Evolutionary conservation across 2,113 vertebrate species (phyloP).

Genomic region (Pollachius pollachius): DNA sequence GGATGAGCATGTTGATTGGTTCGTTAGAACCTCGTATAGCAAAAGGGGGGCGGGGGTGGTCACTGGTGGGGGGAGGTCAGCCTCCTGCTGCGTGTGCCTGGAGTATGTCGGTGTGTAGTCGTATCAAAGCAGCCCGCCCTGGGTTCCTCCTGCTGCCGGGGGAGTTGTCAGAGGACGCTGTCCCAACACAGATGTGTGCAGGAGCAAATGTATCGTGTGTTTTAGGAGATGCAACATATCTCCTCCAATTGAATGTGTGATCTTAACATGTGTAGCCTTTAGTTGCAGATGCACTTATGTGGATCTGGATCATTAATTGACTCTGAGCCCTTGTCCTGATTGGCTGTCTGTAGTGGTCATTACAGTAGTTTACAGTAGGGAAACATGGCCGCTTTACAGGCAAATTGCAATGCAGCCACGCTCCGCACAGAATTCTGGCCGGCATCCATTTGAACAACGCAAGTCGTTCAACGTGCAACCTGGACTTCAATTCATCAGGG

Average conservation of each 20-base stretch:
- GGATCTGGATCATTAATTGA: too few species aligned
- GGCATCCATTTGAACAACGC: too few species aligned
- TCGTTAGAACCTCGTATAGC: conserved; percentile 54
- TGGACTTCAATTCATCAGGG: too few species aligned
- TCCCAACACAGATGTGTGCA: conserved; percentile 49
- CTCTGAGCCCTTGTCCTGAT: too few species aligned
- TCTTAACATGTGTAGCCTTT: neutral
- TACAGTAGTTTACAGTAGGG: too few species aligned
- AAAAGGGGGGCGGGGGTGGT: conserved; percentile 7
- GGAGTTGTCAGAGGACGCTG: conserved; percentile 17
- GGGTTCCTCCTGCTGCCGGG: conserved; percentile 28
- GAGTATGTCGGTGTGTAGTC: conserved; percentile 41
- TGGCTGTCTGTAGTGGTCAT: too few species aligned
- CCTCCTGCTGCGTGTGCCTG: conserved; percentile 45
- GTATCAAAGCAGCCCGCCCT: conserved; percentile 44
- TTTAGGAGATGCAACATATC: too few species aligned
- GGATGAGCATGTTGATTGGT: conserved; percentile 43
- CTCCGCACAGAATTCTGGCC: too few species aligned
- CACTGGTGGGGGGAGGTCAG: conserved; percentile 10
- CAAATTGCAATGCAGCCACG: too few species aligned
- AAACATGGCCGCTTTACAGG: too few species aligned
- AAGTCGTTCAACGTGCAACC: too few species aligned
- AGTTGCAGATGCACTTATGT: neutral
- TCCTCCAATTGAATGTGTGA: too few species aligned
- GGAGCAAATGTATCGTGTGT: conserved; percentile 8